Percentiles rank a stretch among this genome's conserved stretches.
Conservation (phyloP, 2,797 vertebrate genomes). For the Characodon lateralis region DNA sequence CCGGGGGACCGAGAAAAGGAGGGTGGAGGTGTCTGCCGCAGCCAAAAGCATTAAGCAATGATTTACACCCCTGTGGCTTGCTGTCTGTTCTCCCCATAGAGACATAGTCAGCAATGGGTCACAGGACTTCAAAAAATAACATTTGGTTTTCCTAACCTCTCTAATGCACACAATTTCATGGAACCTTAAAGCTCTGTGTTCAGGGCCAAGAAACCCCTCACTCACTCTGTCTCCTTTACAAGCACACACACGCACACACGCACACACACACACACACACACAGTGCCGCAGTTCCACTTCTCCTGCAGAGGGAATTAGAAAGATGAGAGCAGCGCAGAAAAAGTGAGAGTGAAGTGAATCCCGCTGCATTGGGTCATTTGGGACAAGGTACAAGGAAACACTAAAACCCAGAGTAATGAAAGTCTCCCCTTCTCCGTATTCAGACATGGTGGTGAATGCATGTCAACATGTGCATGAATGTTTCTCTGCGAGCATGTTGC, state of each 20-base stretch:
- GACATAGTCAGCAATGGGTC: conserved; percentile 72
- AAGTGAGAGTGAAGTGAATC: conserved; percentile 43
- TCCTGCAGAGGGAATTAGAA: conserved; percentile 37
- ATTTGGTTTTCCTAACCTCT: conserved; percentile 80
- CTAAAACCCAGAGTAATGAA: conserved; percentile 60
- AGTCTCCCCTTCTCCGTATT: conserved; percentile 36
- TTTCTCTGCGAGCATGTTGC: conserved; percentile 16
- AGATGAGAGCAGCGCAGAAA: conserved; percentile 34
- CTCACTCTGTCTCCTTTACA: conserved; percentile 15
- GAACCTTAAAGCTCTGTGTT: conserved; percentile 70
- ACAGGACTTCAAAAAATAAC: conserved; percentile 80
- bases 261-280: conserved; percentile 19
- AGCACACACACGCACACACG: conserved; percentile 10
- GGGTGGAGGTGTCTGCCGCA: conserved; percentile 71
- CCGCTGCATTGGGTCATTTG: conserved; percentile 56
- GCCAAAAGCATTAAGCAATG: conserved; percentile 80
- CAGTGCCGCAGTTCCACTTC: conserved; percentile 25
- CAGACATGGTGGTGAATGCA: conserved; percentile 31
- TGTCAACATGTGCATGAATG: conserved; percentile 38
- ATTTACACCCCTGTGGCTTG: conserved; percentile 79
- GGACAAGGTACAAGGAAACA: conserved; percentile 59
- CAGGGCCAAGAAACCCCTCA: conserved; percentile 50
- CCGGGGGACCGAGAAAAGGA: conserved; percentile 44
- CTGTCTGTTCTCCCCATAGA: conserved; percentile 73
- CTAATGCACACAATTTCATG: conserved; percentile 76